Conservation (phyloP, 2,797 vertebrate genomes). For the Clarias pachynema region DNA sequence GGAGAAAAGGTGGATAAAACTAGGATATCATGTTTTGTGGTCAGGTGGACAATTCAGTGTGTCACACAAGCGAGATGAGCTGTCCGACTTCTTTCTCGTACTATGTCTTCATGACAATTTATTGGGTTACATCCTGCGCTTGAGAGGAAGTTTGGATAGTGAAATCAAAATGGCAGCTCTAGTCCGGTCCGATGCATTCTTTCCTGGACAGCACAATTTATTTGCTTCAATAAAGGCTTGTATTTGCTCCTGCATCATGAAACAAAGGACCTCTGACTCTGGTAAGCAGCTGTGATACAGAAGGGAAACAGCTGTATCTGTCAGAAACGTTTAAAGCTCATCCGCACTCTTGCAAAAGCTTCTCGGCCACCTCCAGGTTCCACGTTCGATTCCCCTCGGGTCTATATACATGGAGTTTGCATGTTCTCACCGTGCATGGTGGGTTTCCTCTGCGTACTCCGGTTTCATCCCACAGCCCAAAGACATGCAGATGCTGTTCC, state of each 20-base stretch:
- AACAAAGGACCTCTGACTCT: constrained; percentile 4
- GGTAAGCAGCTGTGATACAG: not conserved
- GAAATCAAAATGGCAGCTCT: not conserved
- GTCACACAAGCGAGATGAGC: constrained; percentile 1
- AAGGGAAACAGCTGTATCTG: not conserved
- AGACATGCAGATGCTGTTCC: too few relatives aligned
- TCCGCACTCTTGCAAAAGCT: not conserved
- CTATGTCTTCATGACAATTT: constrained; percentile 1
- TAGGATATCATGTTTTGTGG: not conserved
- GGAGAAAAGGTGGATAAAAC: not conserved
- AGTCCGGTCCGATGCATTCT: not conserved
- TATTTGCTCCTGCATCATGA: not conserved
- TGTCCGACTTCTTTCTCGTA: not conserved
- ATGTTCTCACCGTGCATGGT: too few relatives aligned
- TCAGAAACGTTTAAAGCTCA: not conserved
- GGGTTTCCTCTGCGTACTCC: too few relatives aligned
- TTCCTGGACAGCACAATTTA: not conserved
- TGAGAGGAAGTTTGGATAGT: not conserved
- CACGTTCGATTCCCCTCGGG: too few relatives aligned
- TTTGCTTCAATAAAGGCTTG: not conserved
- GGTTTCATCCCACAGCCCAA: too few relatives aligned
- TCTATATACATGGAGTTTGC: too few relatives aligned
- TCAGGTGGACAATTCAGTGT: constrained; percentile 1
- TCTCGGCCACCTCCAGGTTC: too few relatives aligned
- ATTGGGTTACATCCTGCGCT: not conserved